These are phyloP conservation scores for Clivina fossor DNA, from an alignment of 2,888 invertebrate species.

Conservation along the genomic window DNA sequence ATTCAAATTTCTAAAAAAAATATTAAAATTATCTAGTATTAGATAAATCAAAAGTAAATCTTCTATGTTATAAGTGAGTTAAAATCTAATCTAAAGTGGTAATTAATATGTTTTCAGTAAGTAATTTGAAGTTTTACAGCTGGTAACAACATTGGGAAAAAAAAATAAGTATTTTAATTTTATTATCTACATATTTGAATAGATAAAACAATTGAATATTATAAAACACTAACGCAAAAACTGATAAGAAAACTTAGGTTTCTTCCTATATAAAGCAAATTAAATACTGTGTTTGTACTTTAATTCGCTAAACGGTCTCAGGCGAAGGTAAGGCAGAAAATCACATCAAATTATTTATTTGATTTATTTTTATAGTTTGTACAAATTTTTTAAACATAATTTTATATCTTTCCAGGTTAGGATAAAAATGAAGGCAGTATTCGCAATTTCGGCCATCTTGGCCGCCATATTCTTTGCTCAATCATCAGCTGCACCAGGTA, in stretches of 20 bases:
- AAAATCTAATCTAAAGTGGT: too few species aligned
- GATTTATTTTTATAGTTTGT: not conserved
- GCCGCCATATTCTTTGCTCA: not conserved
- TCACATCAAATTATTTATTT: not conserved
- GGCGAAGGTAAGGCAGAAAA: not conserved
- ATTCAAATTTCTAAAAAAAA: too few species aligned
- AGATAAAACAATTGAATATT: too few species aligned
- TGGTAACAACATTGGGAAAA: too few species aligned
- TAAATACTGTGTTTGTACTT: too few species aligned
- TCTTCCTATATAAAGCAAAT: not conserved
- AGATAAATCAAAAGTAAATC: too few species aligned
- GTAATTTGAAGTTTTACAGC: too few species aligned
- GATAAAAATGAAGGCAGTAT: not conserved
- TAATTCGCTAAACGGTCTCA: not conserved
- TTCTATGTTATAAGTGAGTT: too few species aligned
- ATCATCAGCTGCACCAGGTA: conserved; percentile 7
- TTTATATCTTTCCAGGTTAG: not conserved
- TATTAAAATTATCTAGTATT: too few species aligned
- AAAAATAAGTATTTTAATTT: too few species aligned
- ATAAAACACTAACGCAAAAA: not conserved
- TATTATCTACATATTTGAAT: too few species aligned
- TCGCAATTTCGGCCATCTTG: conserved; percentile 5
- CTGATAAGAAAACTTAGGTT: not conserved
- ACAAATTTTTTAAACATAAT: not conserved
- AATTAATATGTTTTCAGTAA: too few species aligned